These are phyloP conservation scores for Cossypha heuglini DNA, from an alignment of 2,797 vertebrate genomes.

Conservation along the genomic window DNA sequence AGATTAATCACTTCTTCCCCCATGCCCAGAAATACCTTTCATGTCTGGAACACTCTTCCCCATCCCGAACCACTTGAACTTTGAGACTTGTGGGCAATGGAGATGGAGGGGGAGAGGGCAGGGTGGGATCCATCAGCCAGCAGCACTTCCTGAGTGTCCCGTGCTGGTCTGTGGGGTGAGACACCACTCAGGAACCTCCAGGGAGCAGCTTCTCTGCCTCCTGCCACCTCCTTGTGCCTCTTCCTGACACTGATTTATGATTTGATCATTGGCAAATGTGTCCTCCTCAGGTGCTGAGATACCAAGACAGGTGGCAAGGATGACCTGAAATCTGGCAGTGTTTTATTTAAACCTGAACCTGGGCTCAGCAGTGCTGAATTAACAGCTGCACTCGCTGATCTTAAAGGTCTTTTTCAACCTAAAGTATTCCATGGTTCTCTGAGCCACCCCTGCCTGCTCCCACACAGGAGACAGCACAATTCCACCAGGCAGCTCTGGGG, in stretches of 20 bases:
- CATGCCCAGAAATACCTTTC: conserved; percentile 33
- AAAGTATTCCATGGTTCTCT: neutral
- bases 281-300: neutral
- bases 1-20: conserved; percentile 62
- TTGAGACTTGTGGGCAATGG: neutral
- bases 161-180: neutral
- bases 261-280: neutral
- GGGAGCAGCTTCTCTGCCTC: neutral
- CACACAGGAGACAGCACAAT: neutral
- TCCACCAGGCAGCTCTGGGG: neutral
- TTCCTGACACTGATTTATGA: neutral
- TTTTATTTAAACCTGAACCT: neutral
- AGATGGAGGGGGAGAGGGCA: neutral
- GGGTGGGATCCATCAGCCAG: neutral
- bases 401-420: neutral
- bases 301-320: accelerated
- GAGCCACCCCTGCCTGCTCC: neutral
- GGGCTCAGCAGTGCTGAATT: neutral
- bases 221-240: accelerated
- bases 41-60: conserved; percentile 17
- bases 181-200: accelerated
- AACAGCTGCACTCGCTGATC: neutral
- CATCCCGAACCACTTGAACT: neutral
- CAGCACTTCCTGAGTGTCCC: accelerated
- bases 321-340: neutral